Evolutionary conservation across 2,888 invertebrate genomes (phyloP).

Genomic region (Acrobasis suavella): DNA sequence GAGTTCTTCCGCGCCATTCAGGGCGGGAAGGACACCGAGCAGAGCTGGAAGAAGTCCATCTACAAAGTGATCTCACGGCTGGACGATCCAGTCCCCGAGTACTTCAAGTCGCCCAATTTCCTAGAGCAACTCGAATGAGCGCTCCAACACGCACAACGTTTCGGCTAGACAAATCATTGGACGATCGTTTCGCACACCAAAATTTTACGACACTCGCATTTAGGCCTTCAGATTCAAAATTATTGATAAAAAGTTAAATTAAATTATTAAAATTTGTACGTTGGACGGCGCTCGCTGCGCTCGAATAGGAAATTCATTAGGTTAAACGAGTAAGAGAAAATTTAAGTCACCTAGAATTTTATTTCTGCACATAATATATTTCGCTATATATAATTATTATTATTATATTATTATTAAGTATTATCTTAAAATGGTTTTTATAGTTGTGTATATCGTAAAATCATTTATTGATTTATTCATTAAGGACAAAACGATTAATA

Average conservation of each 20-base stretch:
- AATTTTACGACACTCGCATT: slow-evolving; percentile 86
- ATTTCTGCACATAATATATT: slow-evolving; percentile 83
- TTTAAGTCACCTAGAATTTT: slow-evolving; percentile 83
- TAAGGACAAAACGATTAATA: slow-evolving; percentile 82
- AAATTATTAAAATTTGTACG: slow-evolving; percentile 77
- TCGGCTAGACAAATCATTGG: slow-evolving; percentile 66
- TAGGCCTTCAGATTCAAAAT: slow-evolving; percentile 86
- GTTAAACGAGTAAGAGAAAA: slow-evolving; percentile 80
- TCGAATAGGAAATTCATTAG: slow-evolving; percentile 80
- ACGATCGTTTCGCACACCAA: slow-evolving; percentile 82
- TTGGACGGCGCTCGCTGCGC: slow-evolving; percentile 64
- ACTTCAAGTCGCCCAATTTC: slow-evolving; percentile 99
- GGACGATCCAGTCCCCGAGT: slow-evolving; percentile 99
- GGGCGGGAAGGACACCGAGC: slow-evolving; percentile 97
- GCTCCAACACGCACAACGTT: slow-evolving; percentile 60
- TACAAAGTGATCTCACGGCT: slow-evolving; percentile 99
- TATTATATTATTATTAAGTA: slow-evolving; percentile 82
- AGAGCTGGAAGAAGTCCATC: slow-evolving; percentile 99
- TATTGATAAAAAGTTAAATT: slow-evolving; percentile 79
- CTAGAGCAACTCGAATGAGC: slow-evolving; percentile 97
- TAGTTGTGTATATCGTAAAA: slow-evolving; percentile 82
- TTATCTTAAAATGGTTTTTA: slow-evolving; percentile 82
- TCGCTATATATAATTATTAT: slow-evolving; percentile 82
- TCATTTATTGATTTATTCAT: slow-evolving; percentile 82
- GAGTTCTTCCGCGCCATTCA: slow-evolving; percentile 99